These are phyloP conservation scores for Merluccius polli DNA, from an alignment of 2,797 vertebrate genomes.

Conservation along the genomic window DNA sequence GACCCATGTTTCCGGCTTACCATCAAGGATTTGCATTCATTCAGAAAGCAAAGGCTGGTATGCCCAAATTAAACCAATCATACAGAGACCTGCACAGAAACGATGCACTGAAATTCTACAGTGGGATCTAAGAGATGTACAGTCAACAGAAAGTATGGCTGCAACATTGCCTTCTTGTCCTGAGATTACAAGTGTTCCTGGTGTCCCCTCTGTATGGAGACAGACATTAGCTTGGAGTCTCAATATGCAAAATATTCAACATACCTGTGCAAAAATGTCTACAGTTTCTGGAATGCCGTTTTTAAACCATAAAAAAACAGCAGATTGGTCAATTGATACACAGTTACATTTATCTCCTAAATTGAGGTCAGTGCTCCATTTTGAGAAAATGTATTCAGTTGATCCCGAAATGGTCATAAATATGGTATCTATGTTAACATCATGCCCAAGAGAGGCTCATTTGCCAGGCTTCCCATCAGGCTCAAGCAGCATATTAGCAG, in stretches of 20 bases:
- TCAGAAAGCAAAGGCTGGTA: slow-evolving; percentile 36
- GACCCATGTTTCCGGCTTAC: slow-evolving; percentile 44
- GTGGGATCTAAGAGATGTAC: slow-evolving; percentile 26
- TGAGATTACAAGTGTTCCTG: slow-evolving; percentile 38
- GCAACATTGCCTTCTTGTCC: slow-evolving; percentile 48
- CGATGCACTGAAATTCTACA: slow-evolving; percentile 13
- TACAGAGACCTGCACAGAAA: slow-evolving; percentile 24
- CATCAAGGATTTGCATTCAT: slow-evolving; percentile 31
- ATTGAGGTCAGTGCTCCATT: slow-evolving; percentile 8
- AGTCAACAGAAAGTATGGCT: slow-evolving; percentile 31
- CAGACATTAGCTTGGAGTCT: slow-evolving; percentile 5
- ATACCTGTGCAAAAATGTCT: slow-evolving; percentile 39
- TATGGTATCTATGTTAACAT: slow-evolving; percentile 46
- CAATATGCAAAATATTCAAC: slow-evolving; percentile 30
- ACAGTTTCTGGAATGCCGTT: slow-evolving; percentile 40
- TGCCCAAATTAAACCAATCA: neutral
- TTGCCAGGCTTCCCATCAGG: slow-evolving; percentile 55
- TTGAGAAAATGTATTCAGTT: slow-evolving; percentile 15
- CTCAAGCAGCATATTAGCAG: slow-evolving; percentile 20
- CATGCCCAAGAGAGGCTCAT: slow-evolving; percentile 33
- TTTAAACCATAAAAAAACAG: slow-evolving; percentile 14
- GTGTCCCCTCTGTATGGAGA: slow-evolving; percentile 48
- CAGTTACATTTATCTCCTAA: neutral
- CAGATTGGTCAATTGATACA: slow-evolving; percentile 29
- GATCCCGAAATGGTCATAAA: slow-evolving; percentile 20